Evolutionary conservation across 2,888 invertebrate species (phyloP), one percentile per base, ranked within the genome.

Genomic region (Caenorhabditis sp.): DNA sequence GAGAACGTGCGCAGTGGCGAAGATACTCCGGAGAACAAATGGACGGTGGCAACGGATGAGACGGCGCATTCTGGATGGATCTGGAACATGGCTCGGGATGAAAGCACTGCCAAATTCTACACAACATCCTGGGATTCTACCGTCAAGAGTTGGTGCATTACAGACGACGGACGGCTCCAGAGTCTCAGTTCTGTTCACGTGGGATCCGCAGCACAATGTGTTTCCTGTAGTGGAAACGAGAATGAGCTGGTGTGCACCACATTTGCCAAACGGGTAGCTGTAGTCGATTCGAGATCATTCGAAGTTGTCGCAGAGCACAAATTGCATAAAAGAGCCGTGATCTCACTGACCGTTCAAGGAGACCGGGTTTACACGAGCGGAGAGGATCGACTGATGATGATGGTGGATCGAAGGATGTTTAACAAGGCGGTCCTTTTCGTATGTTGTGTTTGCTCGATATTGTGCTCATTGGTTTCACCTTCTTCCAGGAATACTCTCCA

Each of bases 361-460:
- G 50, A 86, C 28, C 47, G 64, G 24, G 78, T 86, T 13, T 84
- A 67, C 61, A 77, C 86, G 6, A 70, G 80, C 37, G 74, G 72
- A 26, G 83, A 86, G 40, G 86, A 86, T 65, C 61, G 74, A 2
- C 22, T 61, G 2, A 62, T 86, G 51, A 60, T 83, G 44, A 79
- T 84, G 69, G 70, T 80, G 1, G 86, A 86, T 74, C 50, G 82
- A 11, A 68, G 82, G 35, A 62, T 51, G n/a, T 58, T 82, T 44
- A 58, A 32, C 6, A 64, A 60, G 44, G 37, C 74, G 1, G 55
- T 78, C 1, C 58, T 70, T 35, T 74, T 80, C 44, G 80, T 80
- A 18, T 50, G 71, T 64, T 37, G 5, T 22, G n/a, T 22, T 61
- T 24, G 4, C 18, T 5, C n/a, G n/a, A n/a, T n/a, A n/a, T n/a